Evolutionary conservation across 2,888 invertebrate species (phyloP).

Genomic region (Nephrotoma appendiculata): DNA sequence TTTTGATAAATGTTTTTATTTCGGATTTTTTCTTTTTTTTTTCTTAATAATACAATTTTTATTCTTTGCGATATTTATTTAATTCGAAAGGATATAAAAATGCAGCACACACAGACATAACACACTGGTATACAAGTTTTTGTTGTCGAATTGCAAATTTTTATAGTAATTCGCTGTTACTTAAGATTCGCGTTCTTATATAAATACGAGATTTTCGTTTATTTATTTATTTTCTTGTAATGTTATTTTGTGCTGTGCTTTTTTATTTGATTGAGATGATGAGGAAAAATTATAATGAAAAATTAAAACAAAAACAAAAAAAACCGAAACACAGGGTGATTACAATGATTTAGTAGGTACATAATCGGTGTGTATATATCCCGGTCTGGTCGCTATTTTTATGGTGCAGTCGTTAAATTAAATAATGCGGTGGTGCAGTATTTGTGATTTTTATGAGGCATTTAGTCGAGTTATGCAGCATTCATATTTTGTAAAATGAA

Average conservation of each 20-base stretch:
- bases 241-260: neutral
- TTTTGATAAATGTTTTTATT: slow-evolving; percentile 1
- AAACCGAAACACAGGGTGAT: neutral
- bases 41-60: neutral
- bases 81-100: neutral
- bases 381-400: neutral
- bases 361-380: neutral
- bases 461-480: neutral
- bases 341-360: neutral
- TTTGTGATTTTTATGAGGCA: neutral
- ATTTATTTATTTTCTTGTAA: neutral
- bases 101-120: neutral
- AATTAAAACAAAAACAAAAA: neutral
- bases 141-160: neutral
- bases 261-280: neutral
- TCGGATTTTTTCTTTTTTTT: neutral
- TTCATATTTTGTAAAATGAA: neutral
- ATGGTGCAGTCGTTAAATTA: neutral
- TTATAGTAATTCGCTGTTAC: neutral
- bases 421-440: neutral
- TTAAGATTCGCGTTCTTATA: neutral
- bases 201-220: neutral
- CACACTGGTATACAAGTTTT: neutral
- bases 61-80: neutral
- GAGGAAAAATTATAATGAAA: neutral